Conservation (phyloP, 2,888 invertebrate species). For the Augiades crinisus region DNA sequence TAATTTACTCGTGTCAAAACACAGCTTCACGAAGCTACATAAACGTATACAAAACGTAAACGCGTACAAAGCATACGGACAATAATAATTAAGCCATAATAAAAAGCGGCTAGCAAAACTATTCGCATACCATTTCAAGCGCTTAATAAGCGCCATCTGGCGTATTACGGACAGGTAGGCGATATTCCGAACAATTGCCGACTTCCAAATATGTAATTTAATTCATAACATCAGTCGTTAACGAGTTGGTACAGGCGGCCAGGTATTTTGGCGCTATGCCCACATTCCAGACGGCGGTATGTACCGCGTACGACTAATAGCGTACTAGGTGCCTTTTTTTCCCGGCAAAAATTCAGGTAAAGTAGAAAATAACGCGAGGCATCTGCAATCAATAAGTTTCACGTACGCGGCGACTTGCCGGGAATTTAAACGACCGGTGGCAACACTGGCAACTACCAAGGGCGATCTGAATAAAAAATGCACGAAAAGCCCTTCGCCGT, state of each 20-base stretch:
- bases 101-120: conserved; percentile 13
- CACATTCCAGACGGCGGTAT: conserved; percentile 57
- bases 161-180: background rate
- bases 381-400: conserved; percentile 24
- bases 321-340: conserved; percentile 32
- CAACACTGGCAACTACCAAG: background rate
- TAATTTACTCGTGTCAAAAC: background rate
- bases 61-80: background rate
- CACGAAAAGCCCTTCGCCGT: background rate
- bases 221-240: conserved; percentile 51
- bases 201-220: conserved; percentile 42
- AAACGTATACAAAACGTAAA: background rate
- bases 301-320: conserved; percentile 51
- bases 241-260: conserved; percentile 47
- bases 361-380: conserved; percentile 46
- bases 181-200: conserved; percentile 13
- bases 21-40: background rate
- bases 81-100: conserved; percentile 18
- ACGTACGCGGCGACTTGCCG: background rate
- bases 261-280: conserved; percentile 66
- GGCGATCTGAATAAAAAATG: conserved; percentile 6
- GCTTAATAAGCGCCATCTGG: conserved; percentile 22
- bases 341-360: conserved; percentile 50
- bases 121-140: conserved; percentile 15
- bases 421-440: conserved; percentile 9